Evolutionary conservation across 2,113 vertebrate genomes (phyloP).

Genomic region (Sylvilagus bachmani): DNA sequence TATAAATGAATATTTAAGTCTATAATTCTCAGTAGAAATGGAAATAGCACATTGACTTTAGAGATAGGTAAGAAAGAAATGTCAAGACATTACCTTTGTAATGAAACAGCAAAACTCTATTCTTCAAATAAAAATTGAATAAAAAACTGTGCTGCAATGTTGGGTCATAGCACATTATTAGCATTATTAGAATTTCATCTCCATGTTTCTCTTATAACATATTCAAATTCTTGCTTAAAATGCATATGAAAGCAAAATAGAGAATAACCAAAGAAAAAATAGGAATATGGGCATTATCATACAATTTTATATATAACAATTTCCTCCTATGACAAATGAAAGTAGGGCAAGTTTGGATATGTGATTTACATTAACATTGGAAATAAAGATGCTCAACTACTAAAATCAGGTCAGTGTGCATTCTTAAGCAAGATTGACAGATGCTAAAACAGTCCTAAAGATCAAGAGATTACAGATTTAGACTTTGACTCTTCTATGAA

Average conservation of each 20-base stretch:
- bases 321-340: not conserved
- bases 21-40: not conserved
- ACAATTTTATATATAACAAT: not conserved
- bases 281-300: not conserved
- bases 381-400: conserved; percentile 60
- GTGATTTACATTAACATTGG: not conserved
- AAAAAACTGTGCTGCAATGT: not conserved
- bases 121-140: not conserved
- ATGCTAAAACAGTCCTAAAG: conserved; percentile 58
- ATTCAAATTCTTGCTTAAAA: not conserved
- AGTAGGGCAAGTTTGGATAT: not conserved
- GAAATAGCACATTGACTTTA: not conserved
- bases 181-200: not conserved
- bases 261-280: not conserved
- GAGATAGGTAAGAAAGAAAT: not conserved
- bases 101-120: not conserved
- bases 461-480: conserved; percentile 74
- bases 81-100: not conserved
- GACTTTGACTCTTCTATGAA: conserved; percentile 26
- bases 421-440: conserved; percentile 68
- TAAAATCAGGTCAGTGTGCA: conserved; percentile 66
- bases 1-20: not conserved
- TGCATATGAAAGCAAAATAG: not conserved
- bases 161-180: not conserved
- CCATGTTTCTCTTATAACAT: not conserved